These are phyloP conservation scores for Acanthis flammea DNA, from an alignment of 2,797 vertebrate genomes.

Conservation along the genomic window DNA sequence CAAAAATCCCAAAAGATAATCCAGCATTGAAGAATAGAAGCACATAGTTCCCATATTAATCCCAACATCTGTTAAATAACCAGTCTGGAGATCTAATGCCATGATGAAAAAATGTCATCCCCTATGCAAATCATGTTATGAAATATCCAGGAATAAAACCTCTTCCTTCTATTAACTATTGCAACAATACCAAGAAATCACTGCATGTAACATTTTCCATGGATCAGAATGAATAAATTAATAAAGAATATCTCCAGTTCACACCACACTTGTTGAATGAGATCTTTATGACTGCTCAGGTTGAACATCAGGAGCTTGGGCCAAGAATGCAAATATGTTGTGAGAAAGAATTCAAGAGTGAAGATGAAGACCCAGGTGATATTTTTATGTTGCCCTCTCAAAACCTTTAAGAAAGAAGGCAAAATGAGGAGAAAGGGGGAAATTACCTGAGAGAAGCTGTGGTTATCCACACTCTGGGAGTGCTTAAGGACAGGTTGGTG, in stretches of 20 bases:
- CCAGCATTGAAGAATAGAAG: background rate
- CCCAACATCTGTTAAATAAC: background rate
- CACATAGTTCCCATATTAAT: background rate
- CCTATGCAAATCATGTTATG: background rate
- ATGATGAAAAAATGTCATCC: background rate
- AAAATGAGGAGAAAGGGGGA: background rate
- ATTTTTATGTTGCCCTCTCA: background rate
- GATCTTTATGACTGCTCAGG: background rate
- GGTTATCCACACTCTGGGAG: background rate
- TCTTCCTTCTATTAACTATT: background rate
- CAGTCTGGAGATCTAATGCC: background rate
- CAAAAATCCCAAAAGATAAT: background rate
- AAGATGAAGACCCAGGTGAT: background rate
- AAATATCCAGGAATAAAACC: background rate
- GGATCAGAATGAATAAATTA: background rate
- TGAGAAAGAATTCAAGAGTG: background rate
- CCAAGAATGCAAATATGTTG: background rate
- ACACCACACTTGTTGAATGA: background rate
- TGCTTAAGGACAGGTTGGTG: background rate
- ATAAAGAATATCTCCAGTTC: background rate
- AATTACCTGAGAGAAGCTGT: background rate
- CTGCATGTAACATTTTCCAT: constrained; percentile 2
- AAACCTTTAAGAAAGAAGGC: background rate
- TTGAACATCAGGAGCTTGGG: background rate
- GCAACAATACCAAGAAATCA: background rate